Conservation (phyloP, 2,113 vertebrate species). For the Takifugu bimaculatus region DNA sequence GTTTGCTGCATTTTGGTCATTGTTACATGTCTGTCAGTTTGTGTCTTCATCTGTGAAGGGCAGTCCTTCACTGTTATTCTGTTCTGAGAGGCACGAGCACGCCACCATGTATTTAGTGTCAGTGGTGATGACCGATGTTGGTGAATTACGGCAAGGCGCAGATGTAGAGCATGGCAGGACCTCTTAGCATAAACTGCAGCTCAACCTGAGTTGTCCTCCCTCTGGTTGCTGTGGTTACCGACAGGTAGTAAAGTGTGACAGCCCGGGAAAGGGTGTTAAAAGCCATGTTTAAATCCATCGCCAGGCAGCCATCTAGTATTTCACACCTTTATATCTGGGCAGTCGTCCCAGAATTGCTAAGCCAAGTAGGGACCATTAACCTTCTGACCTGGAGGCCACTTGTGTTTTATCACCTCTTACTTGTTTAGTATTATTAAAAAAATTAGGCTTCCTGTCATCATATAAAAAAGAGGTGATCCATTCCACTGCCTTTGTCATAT, state of each 20-base stretch:
- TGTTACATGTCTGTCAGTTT: conserved; percentile 26
- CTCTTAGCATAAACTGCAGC: conserved; percentile 14
- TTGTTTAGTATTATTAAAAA: neutral
- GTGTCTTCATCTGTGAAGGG: conserved; percentile 22
- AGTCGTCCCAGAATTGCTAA: conserved; percentile 36
- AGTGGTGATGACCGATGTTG: conserved; percentile 56
- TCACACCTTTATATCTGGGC: conserved; percentile 57
- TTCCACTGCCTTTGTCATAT: neutral
- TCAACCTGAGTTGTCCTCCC: conserved; percentile 47
- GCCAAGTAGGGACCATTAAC: conserved; percentile 48
- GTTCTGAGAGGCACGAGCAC: conserved; percentile 36
- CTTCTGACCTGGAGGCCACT: conserved; percentile 34
- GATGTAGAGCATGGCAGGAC: conserved; percentile 25
- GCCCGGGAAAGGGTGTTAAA: conserved; percentile 56
- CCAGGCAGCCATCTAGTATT: conserved; percentile 39
- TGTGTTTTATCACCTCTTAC: neutral
- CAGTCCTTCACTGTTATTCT: neutral
- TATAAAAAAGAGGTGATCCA: neutral
- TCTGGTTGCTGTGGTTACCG: conserved; percentile 55
- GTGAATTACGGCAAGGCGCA: conserved; percentile 10
- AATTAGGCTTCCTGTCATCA: neutral
- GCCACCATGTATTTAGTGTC: conserved; percentile 24
- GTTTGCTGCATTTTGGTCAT: conserved; percentile 2
- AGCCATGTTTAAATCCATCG: conserved; percentile 59
- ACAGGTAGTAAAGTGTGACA: conserved; percentile 55